A percentile compares a stretch with the other conserved stretches of the same genome.
Conservation (phyloP, 2,113 vertebrate species). For the Oreocharis arfaki region DNA sequence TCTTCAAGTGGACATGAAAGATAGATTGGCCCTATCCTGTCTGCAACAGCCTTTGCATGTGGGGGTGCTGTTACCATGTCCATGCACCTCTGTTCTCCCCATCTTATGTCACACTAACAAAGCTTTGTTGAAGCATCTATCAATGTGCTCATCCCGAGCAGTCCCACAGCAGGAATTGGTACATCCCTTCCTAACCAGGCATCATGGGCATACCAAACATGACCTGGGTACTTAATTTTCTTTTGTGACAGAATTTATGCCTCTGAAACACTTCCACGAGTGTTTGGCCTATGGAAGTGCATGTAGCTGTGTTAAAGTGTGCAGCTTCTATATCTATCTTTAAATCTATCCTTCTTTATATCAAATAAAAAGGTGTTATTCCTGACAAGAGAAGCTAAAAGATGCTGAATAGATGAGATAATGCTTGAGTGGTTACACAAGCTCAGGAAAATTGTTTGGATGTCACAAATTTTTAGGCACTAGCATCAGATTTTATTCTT, state of each 20-base stretch:
- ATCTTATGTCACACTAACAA: fast-evolving
- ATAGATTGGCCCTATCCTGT: background rate
- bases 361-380: background rate
- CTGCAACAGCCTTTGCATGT: background rate
- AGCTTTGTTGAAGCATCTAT: background rate
- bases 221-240: background rate
- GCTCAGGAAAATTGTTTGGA: background rate
- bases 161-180: background rate
- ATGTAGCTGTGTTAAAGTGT: background rate
- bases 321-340: background rate
- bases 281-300: background rate
- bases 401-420: background rate
- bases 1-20: background rate
- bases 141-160: background rate
- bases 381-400: background rate
- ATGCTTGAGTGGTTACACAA: background rate
- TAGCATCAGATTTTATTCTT: background rate
- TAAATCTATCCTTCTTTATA: background rate
- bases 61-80: fast-evolving
- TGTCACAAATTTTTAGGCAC: background rate
- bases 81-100: background rate
- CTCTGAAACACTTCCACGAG: background rate
- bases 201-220: background rate
- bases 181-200: background rate
- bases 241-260: background rate